Evolutionary conservation across 2,797 vertebrate genomes (phyloP).

Genomic region (Lagocephalus sceleratus): DNA sequence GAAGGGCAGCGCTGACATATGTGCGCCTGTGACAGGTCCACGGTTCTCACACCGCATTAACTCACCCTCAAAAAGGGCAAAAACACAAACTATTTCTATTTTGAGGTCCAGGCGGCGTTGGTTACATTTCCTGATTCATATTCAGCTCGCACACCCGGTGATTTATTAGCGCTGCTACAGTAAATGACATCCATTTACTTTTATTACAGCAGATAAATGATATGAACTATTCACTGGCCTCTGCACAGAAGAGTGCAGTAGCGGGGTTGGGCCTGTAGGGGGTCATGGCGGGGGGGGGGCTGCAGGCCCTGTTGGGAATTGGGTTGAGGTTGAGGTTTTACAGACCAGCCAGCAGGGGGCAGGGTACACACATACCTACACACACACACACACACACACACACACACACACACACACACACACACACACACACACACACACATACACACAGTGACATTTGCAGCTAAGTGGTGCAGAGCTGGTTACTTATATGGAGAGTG

Average conservation of each 20-base stretch:
- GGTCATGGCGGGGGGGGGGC: conserved; percentile 34
- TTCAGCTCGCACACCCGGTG: conserved; percentile 33
- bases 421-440: conserved; percentile 12
- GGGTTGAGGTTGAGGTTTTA: conserved; percentile 53
- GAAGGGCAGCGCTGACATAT: background rate
- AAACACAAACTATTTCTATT: no score
- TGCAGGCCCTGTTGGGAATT: conserved; percentile 50
- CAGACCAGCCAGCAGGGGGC: conserved; percentile 68
- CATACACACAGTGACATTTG: conserved; percentile 63
- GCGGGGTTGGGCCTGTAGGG: conserved; percentile 45
- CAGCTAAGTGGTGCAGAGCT: conserved; percentile 64
- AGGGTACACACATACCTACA: conserved; percentile 36
- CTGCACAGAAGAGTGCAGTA: conserved; percentile 24
- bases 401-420: conserved; percentile 13
- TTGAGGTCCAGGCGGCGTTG: conserved; percentile 29
- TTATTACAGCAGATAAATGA: conserved; percentile 57
- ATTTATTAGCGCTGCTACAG: conserved; percentile 41
- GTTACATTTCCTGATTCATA: conserved; percentile 47
- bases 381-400: conserved; percentile 12
- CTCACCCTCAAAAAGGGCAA: no score
- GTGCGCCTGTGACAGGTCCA: no score
- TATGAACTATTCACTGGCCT: conserved; percentile 26
- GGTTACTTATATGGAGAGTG: conserved; percentile 61
- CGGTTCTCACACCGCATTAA: no score
- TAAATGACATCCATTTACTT: conserved; percentile 59